Evolutionary conservation across 2,888 invertebrate genomes (phyloP).

Genomic region (Tenthredo livida): DNA sequence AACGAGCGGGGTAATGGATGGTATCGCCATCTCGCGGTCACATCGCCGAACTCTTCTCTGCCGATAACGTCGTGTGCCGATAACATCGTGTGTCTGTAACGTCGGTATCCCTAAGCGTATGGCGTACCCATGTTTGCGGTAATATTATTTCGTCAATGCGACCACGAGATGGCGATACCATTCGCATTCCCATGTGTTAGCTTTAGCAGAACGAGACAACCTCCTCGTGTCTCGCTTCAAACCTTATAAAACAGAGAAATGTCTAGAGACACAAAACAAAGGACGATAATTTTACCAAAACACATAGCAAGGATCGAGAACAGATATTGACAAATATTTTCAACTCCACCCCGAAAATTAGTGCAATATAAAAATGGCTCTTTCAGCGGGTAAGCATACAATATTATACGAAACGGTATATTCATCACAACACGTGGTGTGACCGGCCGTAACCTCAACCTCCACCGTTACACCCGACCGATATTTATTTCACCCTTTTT

Average conservation of each 20-base stretch:
- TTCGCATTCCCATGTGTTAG: too few species aligned
- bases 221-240: background rate
- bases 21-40: too few species aligned
- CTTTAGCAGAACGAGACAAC: background rate
- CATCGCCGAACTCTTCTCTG: too few species aligned
- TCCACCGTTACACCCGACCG: too few species aligned
- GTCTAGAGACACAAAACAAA: background rate
- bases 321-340: background rate
- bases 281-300: background rate
- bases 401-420: background rate
- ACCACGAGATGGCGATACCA: too few species aligned
- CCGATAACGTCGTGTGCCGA: too few species aligned
- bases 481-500: background rate
- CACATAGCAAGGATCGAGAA: background rate
- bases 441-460: background rate
- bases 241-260: background rate
- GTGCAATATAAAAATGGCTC: conserved; percentile 9
- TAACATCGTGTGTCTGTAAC: too few species aligned
- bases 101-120: too few species aligned
- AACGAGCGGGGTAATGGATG: too few species aligned
- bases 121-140: too few species aligned
- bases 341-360: background rate
- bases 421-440: background rate
- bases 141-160: too few species aligned
- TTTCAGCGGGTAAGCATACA: background rate